Evolutionary conservation across 2,797 vertebrate species (phyloP).

Genomic region (Pseudopleuronectes americanus): DNA sequence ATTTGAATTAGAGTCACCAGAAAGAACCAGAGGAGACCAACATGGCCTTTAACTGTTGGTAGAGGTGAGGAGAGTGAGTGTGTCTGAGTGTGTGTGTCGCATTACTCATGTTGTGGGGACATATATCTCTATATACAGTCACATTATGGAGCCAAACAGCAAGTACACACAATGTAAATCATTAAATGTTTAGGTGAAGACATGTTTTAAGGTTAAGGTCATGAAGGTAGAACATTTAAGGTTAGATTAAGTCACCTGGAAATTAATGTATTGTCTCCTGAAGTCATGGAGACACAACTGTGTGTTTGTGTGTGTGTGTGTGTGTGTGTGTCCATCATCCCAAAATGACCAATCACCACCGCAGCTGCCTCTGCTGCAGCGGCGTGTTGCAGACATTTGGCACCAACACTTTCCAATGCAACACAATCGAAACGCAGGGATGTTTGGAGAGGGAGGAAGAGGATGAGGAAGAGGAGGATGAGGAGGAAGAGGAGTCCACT

Average conservation of each 20-base stretch:
- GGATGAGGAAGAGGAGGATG: neutral
- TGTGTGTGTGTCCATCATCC: constrained; percentile 29
- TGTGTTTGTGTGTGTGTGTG: constrained; percentile 8
- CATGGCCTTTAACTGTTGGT: too few species aligned
- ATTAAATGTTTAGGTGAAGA: too few species aligned
- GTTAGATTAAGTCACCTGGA: neutral
- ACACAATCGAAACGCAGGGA: constrained; percentile 17
- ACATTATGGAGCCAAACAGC: too few species aligned
- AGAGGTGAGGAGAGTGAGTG: too few species aligned
- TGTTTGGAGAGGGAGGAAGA: neutral
- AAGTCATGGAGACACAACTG: neutral
- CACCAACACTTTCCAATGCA: constrained; percentile 50
- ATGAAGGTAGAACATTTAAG: neutral
- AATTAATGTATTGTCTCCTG: too few species aligned
- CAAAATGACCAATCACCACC: constrained; percentile 58
- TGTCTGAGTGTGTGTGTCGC: too few species aligned
- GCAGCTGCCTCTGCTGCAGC: constrained; percentile 56
- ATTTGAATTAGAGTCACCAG: too few species aligned
- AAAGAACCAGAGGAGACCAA: too few species aligned
- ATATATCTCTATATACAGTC: too few species aligned
- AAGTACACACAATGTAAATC: too few species aligned
- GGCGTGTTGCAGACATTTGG: constrained; percentile 54
- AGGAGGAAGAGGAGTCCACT: constrained; percentile 22
- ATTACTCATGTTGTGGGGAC: too few species aligned
- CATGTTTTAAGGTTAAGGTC: neutral